A percentile compares a stretch with the other conserved stretches of the same genome.
Evolutionary conservation across 2,888 invertebrate species (phyloP).

Genomic region (Apotomis betuletana): DNA sequence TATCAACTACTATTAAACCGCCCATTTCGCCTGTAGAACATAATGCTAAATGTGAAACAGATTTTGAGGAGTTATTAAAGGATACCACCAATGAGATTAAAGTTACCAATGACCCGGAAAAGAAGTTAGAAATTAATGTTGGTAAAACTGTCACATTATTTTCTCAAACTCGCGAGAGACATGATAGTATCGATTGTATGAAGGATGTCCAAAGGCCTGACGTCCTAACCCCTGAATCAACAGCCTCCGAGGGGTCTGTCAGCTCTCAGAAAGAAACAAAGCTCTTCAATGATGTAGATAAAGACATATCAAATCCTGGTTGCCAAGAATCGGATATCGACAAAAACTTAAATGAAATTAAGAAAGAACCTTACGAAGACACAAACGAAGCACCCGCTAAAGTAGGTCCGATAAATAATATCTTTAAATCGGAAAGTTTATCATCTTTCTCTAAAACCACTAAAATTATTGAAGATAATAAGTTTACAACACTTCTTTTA

Average conservation of each 20-base stretch:
- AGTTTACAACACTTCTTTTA: constrained; percentile 45
- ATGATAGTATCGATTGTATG: constrained; percentile 28
- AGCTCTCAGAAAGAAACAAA: constrained; percentile 30
- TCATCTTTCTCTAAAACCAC: constrained; percentile 29
- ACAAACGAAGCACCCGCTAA: constrained; percentile 22
- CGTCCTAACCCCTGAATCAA: constrained; percentile 37
- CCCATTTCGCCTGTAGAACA: constrained; percentile 49
- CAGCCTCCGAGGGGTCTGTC: constrained; percentile 32
- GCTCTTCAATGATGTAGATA: constrained; percentile 29
- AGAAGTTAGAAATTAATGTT: constrained; percentile 73
- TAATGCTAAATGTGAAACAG: constrained; percentile 72
- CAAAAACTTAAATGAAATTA: constrained; percentile 25
- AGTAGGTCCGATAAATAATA: constrained; percentile 31
- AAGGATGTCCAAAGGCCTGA: constrained; percentile 34
- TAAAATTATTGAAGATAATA: constrained; percentile 49
- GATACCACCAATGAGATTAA: constrained; percentile 80
- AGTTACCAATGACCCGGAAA: constrained; percentile 71
- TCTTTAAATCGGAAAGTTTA: constrained; percentile 38
- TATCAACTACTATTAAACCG: constrained; percentile 45
- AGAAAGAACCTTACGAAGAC: constrained; percentile 22
- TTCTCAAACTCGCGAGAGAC: constrained; percentile 44
- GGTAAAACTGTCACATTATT: constrained; percentile 67
- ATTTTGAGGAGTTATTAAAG: constrained; percentile 79
- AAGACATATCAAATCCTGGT: constrained; percentile 24
- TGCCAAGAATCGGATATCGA: constrained; percentile 28